These are phyloP conservation scores for Amphiduros pacificus DNA, from an alignment of 2,888 invertebrate species.

Conservation along the genomic window DNA sequence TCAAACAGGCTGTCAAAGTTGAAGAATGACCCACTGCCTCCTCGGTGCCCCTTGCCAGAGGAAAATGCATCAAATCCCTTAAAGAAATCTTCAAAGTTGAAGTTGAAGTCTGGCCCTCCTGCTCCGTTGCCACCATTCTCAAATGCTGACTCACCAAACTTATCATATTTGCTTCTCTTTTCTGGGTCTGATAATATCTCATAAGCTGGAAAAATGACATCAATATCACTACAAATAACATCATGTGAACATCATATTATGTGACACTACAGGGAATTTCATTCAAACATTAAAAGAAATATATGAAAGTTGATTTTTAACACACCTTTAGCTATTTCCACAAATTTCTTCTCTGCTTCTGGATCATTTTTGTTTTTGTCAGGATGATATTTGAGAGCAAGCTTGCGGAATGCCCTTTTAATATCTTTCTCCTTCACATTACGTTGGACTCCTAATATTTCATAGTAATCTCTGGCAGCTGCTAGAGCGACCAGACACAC, in stretches of 20 bases:
- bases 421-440: conserved; percentile 62
- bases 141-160: conserved; percentile 57
- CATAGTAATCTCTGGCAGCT: conserved; percentile 60
- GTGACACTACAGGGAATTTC: neutral
- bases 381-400: conserved; percentile 64
- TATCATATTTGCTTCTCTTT: conserved; percentile 60
- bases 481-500: neutral
- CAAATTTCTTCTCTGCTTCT: conserved; percentile 62
- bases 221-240: neutral
- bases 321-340: conserved; percentile 63
- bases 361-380: conserved; percentile 63
- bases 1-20: conserved; percentile 57
- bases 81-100: conserved; percentile 56
- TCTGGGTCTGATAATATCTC: conserved; percentile 61
- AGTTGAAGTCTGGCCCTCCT: conserved; percentile 46
- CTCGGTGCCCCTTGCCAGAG: conserved; percentile 34
- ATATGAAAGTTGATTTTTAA: neutral
- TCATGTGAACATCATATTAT: neutral
- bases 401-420: conserved; percentile 63
- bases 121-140: conserved; percentile 34
- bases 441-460: conserved; percentile 60
- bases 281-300: neutral
- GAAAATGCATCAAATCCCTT: conserved; percentile 49
- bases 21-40: conserved; percentile 37
- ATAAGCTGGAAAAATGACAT: conserved; percentile 56